A percentile compares a stretch with the other conserved stretches of the same genome.
Conservation (phyloP, 1,140 invertebrate species). For the Platyscapa corneri region DNA sequence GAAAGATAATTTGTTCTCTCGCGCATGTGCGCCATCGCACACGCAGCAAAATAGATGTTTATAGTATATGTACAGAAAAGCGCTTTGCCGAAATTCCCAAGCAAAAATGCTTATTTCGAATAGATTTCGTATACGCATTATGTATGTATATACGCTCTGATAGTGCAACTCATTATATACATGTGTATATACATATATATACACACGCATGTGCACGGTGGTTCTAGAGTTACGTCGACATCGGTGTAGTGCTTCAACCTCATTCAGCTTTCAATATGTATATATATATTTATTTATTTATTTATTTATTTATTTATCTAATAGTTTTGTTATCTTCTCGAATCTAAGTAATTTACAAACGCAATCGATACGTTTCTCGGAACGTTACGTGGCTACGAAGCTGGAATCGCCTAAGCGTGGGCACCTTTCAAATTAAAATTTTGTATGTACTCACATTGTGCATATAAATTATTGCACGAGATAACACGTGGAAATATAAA, state of each 20-base stretch:
- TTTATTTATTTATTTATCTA: constrained; percentile 3
- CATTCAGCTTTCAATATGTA: not conserved
- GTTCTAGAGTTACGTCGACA: too few relatives aligned
- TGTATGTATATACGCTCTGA: constrained; percentile 37
- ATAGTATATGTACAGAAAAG: constrained; percentile 68
- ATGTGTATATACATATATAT: not conserved
- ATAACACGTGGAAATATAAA: constrained; percentile 41
- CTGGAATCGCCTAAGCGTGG: constrained; percentile 45
- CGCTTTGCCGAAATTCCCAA: constrained; percentile 44
- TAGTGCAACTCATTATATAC: constrained; percentile 10
- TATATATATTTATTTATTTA: too few relatives aligned
- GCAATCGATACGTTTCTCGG: constrained; percentile 64
- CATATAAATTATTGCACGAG: constrained; percentile 1
- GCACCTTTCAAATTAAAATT: constrained; percentile 56
- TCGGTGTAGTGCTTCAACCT: too few relatives aligned
- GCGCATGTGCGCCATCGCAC: not conserved
- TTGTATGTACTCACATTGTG: constrained; percentile 4
- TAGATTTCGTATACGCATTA: constrained; percentile 58
- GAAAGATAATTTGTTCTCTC: not conserved
- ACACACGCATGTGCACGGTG: not conserved
- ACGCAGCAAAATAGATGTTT: not conserved
- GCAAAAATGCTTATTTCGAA: constrained; percentile 62
- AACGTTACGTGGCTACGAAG: constrained; percentile 50
- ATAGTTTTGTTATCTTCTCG: constrained; percentile 36
- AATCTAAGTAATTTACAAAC: constrained; percentile 69